Evolutionary conservation across 2,888 invertebrate species (phyloP).

Genomic region (Parascotia fuliginaria): DNA sequence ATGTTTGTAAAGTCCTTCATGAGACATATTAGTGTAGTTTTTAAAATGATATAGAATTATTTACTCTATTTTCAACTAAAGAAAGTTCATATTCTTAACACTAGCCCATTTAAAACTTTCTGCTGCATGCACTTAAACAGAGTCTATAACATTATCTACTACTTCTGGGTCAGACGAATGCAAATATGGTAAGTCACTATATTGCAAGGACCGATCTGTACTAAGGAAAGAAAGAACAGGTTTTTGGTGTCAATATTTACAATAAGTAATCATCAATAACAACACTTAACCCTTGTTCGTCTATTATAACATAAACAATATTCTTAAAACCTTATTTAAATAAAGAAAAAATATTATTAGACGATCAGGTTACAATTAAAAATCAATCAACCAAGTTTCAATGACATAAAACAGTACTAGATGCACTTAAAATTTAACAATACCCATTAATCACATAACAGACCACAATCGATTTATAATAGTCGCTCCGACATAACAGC

Average conservation of each 20-base stretch:
- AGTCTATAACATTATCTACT: too few relatives aligned
- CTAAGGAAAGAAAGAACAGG: too few relatives aligned
- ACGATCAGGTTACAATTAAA: slow-evolving; percentile 19
- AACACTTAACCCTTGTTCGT: not conserved
- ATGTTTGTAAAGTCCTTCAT: too few relatives aligned
- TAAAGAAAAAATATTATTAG: slow-evolving; percentile 4
- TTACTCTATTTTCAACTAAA: too few relatives aligned
- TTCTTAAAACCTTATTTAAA: slow-evolving; percentile 12
- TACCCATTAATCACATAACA: slow-evolving; percentile 41
- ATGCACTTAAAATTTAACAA: slow-evolving; percentile 30
- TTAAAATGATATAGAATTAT: too few relatives aligned
- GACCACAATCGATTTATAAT: slow-evolving; percentile 61
- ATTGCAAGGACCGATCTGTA: too few relatives aligned
- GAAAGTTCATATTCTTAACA: too few relatives aligned
- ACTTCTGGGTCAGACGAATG: too few relatives aligned
- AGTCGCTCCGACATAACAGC: slow-evolving; percentile 56
- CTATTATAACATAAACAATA: not conserved
- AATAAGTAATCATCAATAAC: not conserved
- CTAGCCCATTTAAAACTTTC: too few relatives aligned
- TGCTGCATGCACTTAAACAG: too few relatives aligned
- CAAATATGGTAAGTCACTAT: too few relatives aligned
- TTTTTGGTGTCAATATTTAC: not conserved
- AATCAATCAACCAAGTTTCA: slow-evolving; percentile 35
- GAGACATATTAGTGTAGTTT: too few relatives aligned
- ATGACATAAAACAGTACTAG: slow-evolving; percentile 31